A percentile compares a stretch with the other conserved stretches of the same genome.
Conservation (phyloP, 2,113 vertebrate genomes). For the Apus apus region DNA sequence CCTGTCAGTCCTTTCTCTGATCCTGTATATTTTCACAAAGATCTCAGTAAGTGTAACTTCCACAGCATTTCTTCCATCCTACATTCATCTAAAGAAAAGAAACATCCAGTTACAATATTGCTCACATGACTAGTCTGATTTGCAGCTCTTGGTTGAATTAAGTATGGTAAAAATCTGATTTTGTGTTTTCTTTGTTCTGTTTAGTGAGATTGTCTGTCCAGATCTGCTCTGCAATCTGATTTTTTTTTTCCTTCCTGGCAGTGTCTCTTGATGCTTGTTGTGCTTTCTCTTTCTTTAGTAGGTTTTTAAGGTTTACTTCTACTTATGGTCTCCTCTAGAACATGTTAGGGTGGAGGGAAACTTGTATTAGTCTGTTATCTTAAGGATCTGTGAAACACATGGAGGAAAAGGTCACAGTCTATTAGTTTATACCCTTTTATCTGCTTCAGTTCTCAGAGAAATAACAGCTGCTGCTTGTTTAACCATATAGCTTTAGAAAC, state of each 20-base stretch:
- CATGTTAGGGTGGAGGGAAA: not conserved
- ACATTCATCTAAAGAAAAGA: not conserved
- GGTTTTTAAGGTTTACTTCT: not conserved
- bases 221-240: not conserved
- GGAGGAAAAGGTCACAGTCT: not conserved
- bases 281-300: not conserved
- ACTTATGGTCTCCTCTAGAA: not conserved
- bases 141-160: not conserved
- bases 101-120: not conserved
- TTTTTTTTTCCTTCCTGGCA: not conserved
- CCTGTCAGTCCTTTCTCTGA: slow-evolving; percentile 89
- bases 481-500: not conserved
- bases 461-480: not conserved
- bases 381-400: not conserved
- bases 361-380: not conserved
- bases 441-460: not conserved
- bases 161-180: not conserved
- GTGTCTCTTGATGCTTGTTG: not conserved
- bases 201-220: not conserved
- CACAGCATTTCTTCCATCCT: not conserved
- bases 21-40: slow-evolving; percentile 94
- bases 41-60: slow-evolving; percentile 89
- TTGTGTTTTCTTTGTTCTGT: not conserved
- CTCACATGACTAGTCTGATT: not conserved
- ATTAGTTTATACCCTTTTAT: not conserved